Evolutionary conservation across 2,113 vertebrate genomes (phyloP).

Genomic region (Morone chrysops): DNA sequence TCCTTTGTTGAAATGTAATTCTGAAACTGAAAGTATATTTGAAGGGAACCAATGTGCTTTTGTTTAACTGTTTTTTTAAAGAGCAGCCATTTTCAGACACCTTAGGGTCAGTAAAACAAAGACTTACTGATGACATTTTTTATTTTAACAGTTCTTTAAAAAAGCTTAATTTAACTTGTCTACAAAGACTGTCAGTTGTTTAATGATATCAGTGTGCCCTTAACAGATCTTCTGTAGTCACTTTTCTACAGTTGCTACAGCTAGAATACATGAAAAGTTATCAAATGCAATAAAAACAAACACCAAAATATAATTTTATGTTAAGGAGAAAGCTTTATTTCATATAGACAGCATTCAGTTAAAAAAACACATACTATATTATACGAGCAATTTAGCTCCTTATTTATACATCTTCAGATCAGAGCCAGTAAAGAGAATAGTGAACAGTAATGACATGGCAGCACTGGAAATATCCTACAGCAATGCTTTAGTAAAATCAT

Average conservation of each 20-base stretch:
- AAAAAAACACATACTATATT: not conserved
- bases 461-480: not conserved
- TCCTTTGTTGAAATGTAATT: slow-evolving; percentile 22
- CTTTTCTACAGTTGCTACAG: not conserved
- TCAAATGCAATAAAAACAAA: not conserved
- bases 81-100: slow-evolving; percentile 2
- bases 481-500: not conserved
- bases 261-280: not conserved
- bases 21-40: not conserved
- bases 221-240: not conserved
- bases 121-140: not conserved
- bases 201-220: not conserved
- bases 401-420: too few relatives aligned
- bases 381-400: not conserved
- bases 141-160: not conserved
- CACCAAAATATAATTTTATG: not conserved
- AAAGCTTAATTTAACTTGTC: not conserved
- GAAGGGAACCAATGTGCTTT: slow-evolving; percentile 22
- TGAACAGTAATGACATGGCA: not conserved
- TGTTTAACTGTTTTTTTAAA: slow-evolving; percentile 40
- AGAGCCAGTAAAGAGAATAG: not conserved
- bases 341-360: not conserved
- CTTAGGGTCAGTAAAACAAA: slow-evolving; percentile 27
- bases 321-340: not conserved
- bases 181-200: not conserved